phyloP scores from a whole-genome alignment of 1,140 invertebrate genomes.

The Drosophila lacteicornis region DNA sequence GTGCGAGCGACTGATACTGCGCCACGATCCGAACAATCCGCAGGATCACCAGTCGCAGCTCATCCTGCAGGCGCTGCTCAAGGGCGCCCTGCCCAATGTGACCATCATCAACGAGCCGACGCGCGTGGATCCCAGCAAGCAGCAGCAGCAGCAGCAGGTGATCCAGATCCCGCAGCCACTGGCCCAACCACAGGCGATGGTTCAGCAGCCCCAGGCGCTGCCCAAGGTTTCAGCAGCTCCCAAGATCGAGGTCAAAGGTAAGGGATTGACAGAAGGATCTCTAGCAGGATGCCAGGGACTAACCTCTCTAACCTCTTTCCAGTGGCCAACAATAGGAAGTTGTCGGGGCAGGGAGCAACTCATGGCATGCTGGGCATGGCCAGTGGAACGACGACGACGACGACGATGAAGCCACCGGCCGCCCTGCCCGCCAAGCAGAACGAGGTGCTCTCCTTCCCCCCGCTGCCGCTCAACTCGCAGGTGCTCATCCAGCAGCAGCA shows the following conservation, averaged over 20 bases:
- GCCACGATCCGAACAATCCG: constrained; percentile 81
- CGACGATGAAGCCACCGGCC: constrained; percentile 65
- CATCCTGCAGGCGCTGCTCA: constrained; percentile 80
- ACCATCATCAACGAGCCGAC: constrained; percentile 84
- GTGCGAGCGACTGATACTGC: constrained; percentile 77
- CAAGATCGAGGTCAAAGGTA: constrained; percentile 65
- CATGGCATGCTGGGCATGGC: constrained; percentile 35
- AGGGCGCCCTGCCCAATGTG: constrained; percentile 81
- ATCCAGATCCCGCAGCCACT: constrained; percentile 28
- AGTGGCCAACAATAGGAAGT: constrained; percentile 60
- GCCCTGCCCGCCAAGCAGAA: constrained; percentile 44
- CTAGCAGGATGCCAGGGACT: neutral
- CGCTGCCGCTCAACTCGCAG: constrained; percentile 52
- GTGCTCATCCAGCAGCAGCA: constrained; percentile 50
- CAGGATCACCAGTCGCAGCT: constrained; percentile 84
- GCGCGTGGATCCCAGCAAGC: constrained; percentile 59
- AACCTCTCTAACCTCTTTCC: neutral
- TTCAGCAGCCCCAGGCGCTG: constrained; percentile 25
- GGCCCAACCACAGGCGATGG: constrained; percentile 14
- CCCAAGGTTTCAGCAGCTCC: constrained; percentile 40
- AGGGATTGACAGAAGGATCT: neutral
- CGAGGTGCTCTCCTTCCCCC: constrained; percentile 52
- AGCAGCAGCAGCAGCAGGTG: constrained; percentile 39
- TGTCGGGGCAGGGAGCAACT: constrained; percentile 11
- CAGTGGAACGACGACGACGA: constrained; percentile 27